A percentile compares a stretch with the other conserved stretches of the same genome.
Conservation (phyloP, 2,888 invertebrate genomes). For the Volucella inflata region DNA sequence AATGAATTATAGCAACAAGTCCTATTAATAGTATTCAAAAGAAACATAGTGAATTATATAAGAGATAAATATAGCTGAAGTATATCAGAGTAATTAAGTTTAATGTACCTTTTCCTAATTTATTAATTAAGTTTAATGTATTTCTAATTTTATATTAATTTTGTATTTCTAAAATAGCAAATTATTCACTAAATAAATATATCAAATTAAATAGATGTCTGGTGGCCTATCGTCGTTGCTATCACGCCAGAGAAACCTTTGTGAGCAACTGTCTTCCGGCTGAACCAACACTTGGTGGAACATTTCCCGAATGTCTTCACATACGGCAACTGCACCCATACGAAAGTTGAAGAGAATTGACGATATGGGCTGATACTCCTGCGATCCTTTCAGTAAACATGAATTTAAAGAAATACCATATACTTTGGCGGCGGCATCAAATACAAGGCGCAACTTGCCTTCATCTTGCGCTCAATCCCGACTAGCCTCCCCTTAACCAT, state of each 20-base stretch:
- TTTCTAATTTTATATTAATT: no score
- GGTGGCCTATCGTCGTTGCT: constrained; percentile 13
- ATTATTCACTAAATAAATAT: no score
- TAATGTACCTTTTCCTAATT: no score
- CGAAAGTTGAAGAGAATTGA: constrained; percentile 62
- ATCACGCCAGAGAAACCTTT: constrained; percentile 77
- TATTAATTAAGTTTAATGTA: no score
- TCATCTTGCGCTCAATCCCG: constrained; percentile 28
- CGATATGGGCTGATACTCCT: constrained; percentile 44
- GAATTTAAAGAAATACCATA: constrained; percentile 76
- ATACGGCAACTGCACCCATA: constrained; percentile 44
- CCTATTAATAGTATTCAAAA: no score
- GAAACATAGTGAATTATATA: no score
- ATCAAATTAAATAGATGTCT: no score
- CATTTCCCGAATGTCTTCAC: constrained; percentile 69
- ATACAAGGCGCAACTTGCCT: no score
- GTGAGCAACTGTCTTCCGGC: constrained; percentile 34
- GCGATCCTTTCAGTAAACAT: constrained; percentile 59
- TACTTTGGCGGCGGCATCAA: constrained; percentile 77
- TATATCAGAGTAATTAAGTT: no score
- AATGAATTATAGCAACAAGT: no score
- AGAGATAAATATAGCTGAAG: no score
- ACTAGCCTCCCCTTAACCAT: constrained; percentile 23
- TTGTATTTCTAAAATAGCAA: no score
- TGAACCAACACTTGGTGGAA: constrained; percentile 57